These are phyloP conservation scores for Pissodes strobi DNA, from an alignment of 1,140 invertebrate genomes.

Conservation along the genomic window DNA sequence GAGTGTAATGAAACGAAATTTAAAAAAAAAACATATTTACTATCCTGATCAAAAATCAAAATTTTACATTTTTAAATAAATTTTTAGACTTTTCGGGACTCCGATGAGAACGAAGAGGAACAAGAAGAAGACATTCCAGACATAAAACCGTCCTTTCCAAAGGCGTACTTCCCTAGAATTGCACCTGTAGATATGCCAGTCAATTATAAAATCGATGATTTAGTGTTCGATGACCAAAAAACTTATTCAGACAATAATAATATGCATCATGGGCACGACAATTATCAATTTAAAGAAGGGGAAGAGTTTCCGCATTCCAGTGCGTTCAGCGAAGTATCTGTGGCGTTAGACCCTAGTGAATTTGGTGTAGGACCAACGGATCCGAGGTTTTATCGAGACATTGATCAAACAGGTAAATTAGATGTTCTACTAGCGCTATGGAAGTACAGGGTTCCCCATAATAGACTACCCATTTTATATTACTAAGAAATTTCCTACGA, in stretches of 20 bases:
- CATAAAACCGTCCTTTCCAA: background rate
- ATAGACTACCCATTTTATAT: no score
- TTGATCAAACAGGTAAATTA: conserved; percentile 17
- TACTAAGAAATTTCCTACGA: no score
- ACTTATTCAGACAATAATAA: background rate
- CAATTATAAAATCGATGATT: background rate
- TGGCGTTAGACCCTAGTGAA: conserved; percentile 22
- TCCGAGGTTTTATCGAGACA: conserved; percentile 44
- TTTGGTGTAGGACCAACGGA: conserved; percentile 47
- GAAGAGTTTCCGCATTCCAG: conserved; percentile 15
- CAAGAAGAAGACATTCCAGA: background rate
- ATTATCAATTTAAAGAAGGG: conserved; percentile 24
- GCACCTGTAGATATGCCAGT: background rate
- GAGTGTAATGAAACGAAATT: no score
- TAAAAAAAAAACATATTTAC: no score
- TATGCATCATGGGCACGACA: conserved; percentile 11
- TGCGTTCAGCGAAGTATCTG: conserved; percentile 27
- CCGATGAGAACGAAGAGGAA: background rate
- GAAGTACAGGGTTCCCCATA: no score
- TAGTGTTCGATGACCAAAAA: background rate
- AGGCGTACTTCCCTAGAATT: background rate
- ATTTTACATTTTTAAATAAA: no score
- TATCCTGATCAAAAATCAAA: no score
- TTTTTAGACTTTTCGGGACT: background rate
- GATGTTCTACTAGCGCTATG: no score